Evolutionary conservation across 2,797 vertebrate species (phyloP), one percentile per base, ranked within the genome.

Genomic region (Hemitrygon akajei): DNA sequence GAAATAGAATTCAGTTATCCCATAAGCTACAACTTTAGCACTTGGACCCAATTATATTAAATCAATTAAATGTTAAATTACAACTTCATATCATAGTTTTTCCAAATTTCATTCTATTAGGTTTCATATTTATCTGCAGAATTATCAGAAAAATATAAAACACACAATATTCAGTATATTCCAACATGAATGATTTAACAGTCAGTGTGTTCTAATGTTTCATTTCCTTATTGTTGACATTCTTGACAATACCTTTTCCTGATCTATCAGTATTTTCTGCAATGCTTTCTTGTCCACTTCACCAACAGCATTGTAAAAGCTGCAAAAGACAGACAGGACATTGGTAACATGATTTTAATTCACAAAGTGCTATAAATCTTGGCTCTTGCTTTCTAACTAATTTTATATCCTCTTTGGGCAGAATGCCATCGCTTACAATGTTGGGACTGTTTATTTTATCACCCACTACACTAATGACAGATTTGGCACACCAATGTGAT

Each of bases 261-360:
- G 96, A 94, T 96, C 96, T 71, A 97, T 97, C 56, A 99, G 95
- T 95, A 98, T 95, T 93, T 97, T 97, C 95, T 96, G 96, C 94
- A 99, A 94, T 60, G 95, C 95, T 16, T 95, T 95, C 94, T 96
- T 94, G 80, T 98, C 96, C 95, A 99, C 95, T 87, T 97, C 97
- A 94, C 98, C 98, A 3, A 94, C 95, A 93, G 96, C 96, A 96
- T 97, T 97, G 95, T 98, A 98, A 95, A 98, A 97, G 93, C 98
- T 98, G 95, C 93, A 94, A 96, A 94, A 91, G 91, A 89, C 60
- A 94, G 58, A 80, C n/a, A 93, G 37, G n/a, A 82, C 60, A 56
- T 93, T 76, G 27, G 40, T 27, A 93, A 93, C 27, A 75, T 56
- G 40, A 76, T 30, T 93, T 76, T 56, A 93, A 56, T 93, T 75